Evolutionary conservation across 1,140 invertebrate species (phyloP).

Genomic region (Linepithema humile): DNA sequence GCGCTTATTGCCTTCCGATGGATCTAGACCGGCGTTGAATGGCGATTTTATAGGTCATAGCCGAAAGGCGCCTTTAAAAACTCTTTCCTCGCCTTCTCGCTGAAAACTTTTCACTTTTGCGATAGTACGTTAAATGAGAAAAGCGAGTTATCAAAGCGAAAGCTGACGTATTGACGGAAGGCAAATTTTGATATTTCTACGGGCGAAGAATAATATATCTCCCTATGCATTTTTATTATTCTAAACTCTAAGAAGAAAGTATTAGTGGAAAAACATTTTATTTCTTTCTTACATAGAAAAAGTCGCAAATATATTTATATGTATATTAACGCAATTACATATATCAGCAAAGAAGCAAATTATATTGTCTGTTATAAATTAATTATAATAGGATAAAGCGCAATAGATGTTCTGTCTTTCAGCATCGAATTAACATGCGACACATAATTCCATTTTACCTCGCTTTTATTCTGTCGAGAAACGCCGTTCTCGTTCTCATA

Average conservation of each 20-base stretch:
- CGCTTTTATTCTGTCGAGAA: constrained; percentile 12
- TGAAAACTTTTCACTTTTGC: constrained; percentile 29
- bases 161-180: background rate
- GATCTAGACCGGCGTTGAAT: constrained; percentile 21
- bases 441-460: background rate
- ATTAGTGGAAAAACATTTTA: background rate
- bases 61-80: constrained; percentile 43
- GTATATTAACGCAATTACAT: no score
- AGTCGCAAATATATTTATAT: background rate
- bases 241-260: background rate
- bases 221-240: background rate
- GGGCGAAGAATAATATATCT: background rate
- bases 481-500: background rate
- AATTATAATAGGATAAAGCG: background rate
- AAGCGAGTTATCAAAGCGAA: constrained; percentile 4
- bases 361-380: background rate
- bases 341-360: no score
- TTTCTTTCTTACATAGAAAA: background rate
- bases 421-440: constrained; percentile 12
- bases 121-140: constrained; percentile 17
- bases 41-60: constrained; percentile 43
- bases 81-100: background rate
- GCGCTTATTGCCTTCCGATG: constrained; percentile 13
- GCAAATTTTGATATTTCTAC: background rate
- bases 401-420: background rate